Evolutionary conservation across 35 echinoderm and acorn worm genomes (phyloP).

Genomic region (Holothuria glaberrima): DNA sequence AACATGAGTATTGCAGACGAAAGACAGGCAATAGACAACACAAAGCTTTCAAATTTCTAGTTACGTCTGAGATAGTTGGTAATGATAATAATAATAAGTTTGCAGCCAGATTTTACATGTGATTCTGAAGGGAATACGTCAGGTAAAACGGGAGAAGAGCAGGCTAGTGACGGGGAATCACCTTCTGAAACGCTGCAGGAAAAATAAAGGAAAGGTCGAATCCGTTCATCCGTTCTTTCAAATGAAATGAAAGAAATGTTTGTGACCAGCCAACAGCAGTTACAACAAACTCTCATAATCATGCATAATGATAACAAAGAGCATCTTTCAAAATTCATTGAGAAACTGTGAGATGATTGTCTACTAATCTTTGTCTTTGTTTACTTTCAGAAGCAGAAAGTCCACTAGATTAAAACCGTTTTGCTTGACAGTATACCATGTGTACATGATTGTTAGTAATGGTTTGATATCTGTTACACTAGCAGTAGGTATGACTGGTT

Average conservation of each 20-base stretch:
- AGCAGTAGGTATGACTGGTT: no score
- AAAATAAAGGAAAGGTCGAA: slow-evolving; percentile 17
- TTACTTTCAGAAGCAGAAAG: neutral
- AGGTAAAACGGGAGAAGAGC: neutral
- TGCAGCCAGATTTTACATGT: no score
- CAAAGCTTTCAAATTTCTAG: slow-evolving; percentile 2
- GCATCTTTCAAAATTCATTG: neutral
- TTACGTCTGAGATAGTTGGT: no score
- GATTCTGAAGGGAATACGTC: slow-evolving; percentile 12
- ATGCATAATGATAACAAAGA: neutral
- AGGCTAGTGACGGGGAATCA: no score
- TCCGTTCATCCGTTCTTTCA: neutral
- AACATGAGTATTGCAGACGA: slow-evolving; percentile 3
- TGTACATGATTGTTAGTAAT: no score
- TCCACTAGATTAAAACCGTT: no score
- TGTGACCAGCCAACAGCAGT: no score
- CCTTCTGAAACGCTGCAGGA: neutral
- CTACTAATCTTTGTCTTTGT: neutral
- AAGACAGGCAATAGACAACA: slow-evolving; percentile 24
- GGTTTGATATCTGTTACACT: no score
- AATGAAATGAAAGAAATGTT: slow-evolving; percentile 39
- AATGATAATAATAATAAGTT: no score
- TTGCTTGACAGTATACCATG: no score
- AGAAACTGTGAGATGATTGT: slow-evolving; percentile 2
- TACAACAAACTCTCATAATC: slow-evolving; percentile 6